Percentiles rank a stretch among this genome's conserved stretches.
These are phyloP conservation scores for Gallinago jamesoni DNA, from an alignment of 2,113 vertebrate genomes.

Conservation along the genomic window DNA sequence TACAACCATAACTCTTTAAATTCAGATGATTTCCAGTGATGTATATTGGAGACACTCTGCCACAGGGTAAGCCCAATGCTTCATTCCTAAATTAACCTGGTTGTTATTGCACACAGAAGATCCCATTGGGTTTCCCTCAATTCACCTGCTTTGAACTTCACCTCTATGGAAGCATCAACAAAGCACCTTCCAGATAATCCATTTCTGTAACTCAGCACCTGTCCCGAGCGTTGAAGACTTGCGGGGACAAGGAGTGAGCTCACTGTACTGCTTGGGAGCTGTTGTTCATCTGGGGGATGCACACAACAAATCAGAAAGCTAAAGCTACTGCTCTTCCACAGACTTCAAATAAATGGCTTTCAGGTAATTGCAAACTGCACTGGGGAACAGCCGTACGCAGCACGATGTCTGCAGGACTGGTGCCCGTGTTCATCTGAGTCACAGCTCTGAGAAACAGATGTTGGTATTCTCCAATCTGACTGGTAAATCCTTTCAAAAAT, in stretches of 20 bases:
- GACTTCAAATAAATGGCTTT: not conserved
- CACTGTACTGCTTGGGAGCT: not conserved
- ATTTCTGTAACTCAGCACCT: not conserved
- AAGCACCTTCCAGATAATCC: not conserved
- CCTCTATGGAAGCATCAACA: not conserved
- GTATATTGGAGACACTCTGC: not conserved
- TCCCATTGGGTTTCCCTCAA: not conserved
- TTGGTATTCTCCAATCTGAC: not conserved
- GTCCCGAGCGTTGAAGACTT: not conserved
- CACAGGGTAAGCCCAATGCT: rapidly evolving
- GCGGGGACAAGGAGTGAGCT: not conserved
- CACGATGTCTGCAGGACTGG: not conserved
- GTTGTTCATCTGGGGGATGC: not conserved
- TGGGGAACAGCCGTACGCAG: not conserved
- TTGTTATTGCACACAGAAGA: not conserved
- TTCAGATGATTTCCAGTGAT: not conserved
- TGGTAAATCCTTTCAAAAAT: not conserved
- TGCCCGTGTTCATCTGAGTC: not conserved
- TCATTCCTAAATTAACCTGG: not conserved
- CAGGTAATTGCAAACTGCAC: not conserved
- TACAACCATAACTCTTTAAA: not conserved
- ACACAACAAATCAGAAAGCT: not conserved
- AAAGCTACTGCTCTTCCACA: not conserved
- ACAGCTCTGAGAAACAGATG: not conserved
- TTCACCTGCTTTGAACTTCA: not conserved